phyloP scores from a whole-genome alignment of 2,797 vertebrate genomes.

The Ctenosaura bakeri region DNA sequence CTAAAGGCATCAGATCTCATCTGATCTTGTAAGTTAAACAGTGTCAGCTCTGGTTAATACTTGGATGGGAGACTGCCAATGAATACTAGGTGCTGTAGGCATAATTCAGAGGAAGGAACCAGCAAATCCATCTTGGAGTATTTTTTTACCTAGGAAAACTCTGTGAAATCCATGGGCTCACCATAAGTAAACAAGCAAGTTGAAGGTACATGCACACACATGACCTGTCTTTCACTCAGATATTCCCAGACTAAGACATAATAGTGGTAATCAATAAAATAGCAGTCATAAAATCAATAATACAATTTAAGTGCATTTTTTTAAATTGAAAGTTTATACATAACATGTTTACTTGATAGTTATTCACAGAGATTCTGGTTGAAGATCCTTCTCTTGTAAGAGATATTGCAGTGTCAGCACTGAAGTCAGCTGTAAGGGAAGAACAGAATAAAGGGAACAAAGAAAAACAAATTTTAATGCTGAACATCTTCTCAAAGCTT shows the following conservation, averaged over 20 bases:
- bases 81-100: too few species aligned
- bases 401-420: constrained; percentile 71
- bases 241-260: neutral
- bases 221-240: neutral
- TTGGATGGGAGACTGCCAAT: too few species aligned
- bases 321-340: constrained; percentile 25
- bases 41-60: too few species aligned
- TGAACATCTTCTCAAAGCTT: constrained; percentile 80
- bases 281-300: neutral
- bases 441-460: constrained; percentile 66
- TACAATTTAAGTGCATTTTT: neutral
- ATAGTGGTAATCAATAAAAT: neutral
- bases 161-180: too few species aligned
- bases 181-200: too few species aligned
- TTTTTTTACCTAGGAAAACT: too few species aligned
- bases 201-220: too few species aligned
- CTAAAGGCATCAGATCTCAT: too few species aligned
- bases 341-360: constrained; percentile 65
- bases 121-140: too few species aligned
- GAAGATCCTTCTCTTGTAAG: constrained; percentile 79
- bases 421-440: constrained; percentile 65
- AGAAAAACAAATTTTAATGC: constrained; percentile 69
- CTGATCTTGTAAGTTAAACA: too few species aligned
- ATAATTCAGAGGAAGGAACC: too few species aligned
- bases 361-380: constrained; percentile 81